phyloP scores from a whole-genome alignment of 2,888 invertebrate species.

The Monochamus alternatus region DNA sequence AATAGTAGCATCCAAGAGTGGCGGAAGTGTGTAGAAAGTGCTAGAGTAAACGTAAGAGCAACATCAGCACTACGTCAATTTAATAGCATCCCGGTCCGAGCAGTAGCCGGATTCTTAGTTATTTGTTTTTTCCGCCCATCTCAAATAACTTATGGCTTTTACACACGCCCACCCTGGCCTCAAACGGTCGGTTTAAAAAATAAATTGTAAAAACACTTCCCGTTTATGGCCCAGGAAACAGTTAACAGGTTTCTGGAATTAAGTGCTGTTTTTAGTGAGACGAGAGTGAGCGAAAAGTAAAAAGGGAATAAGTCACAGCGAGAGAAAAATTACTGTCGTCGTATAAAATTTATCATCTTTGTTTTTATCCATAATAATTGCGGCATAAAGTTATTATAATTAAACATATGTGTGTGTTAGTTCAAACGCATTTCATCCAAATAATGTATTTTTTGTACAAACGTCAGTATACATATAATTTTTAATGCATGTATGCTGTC shows the following conservation, averaged over 20 bases:
- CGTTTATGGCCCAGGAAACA: constrained; percentile 8
- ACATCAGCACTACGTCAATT: constrained; percentile 61
- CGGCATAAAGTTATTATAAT: too few species aligned
- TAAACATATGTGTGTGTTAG: too few species aligned
- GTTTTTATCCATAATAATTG: too few species aligned
- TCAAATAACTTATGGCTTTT: constrained; percentile 60
- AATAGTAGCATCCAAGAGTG: constrained; percentile 31
- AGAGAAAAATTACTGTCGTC: background rate
- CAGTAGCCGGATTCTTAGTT: constrained; percentile 59
- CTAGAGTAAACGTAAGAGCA: constrained; percentile 46
- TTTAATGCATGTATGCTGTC: too few species aligned
- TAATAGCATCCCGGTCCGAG: constrained; percentile 59
- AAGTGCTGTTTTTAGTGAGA: constrained; percentile 14
- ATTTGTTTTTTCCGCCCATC: constrained; percentile 62
- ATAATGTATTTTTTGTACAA: too few species aligned
- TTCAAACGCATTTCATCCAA: too few species aligned
- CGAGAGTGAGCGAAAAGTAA: background rate
- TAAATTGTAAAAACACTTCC: constrained; percentile 12
- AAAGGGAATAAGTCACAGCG: background rate
- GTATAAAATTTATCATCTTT: too few species aligned
- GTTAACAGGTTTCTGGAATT: constrained; percentile 15
- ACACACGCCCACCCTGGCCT: constrained; percentile 56
- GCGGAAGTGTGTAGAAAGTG: constrained; percentile 37
- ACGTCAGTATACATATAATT: too few species aligned
- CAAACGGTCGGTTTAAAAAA: constrained; percentile 23